Evolutionary conservation across 2,113 vertebrate genomes (phyloP), one percentile per base, ranked within the genome.

Genomic region (Pachypanchax playfairii): DNA sequence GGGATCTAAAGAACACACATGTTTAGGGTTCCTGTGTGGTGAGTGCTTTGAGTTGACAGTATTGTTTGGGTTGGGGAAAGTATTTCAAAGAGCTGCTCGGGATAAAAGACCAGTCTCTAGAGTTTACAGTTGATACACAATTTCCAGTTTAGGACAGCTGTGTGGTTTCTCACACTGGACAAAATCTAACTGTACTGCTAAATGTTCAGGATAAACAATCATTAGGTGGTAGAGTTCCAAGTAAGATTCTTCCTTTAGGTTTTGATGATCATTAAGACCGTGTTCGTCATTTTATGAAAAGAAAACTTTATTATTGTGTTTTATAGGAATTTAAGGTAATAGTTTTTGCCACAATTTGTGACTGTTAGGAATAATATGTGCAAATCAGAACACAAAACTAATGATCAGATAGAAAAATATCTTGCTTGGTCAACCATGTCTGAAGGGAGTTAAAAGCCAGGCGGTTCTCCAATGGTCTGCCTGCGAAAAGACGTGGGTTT

Each of bases 1-100:
- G 60, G 75, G 80, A 87, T 88, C 80, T 87, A 70, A 88, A 65
- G 82, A 75, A 80, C 84, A 81, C 84, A 81, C 82, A 86, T 87
- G 88, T 84, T 87, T 73, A 57, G 75, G 79, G 79, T 83, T 63
- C 75, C 64, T 73, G 56, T 42, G 68, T 79, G 78, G 73, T 28
- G 78, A 3, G 31, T 15, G 72, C 82, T 85, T 81, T 79, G 74
- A 79, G 58, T 57, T 54, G 77, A 78, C 74, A 65, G 77, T 17
- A 52, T 85, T 86, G 80, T 89, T 86, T 89, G 77, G 82, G 79
- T 87, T 84, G 52, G 70, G 75, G 77, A 67, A 70, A 47, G 35
- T 48, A 68, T 83, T 86, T 87, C 85, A 88, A 89, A 89, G 79
- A 64, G 38, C 71, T 70, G 54, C 66, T 70, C 0, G 11, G 65